These are phyloP conservation scores for Archaeoteleia sp. DNA, from an alignment of 2,888 invertebrate species.

Conservation along the genomic window DNA sequence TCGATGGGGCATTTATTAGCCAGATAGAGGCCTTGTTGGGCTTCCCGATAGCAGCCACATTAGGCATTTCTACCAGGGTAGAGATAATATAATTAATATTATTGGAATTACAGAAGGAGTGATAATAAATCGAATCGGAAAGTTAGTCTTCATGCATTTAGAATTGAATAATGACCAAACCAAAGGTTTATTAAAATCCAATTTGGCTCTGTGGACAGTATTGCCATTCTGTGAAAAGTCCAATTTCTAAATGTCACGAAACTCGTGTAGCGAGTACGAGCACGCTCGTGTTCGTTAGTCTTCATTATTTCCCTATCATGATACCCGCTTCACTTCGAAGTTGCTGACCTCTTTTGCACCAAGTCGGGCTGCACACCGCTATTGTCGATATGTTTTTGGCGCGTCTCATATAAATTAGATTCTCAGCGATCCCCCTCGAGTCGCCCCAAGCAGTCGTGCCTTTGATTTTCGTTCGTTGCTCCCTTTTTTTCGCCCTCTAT, in stretches of 20 bases:
- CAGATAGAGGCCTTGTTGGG: no score
- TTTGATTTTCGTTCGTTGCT: not conserved
- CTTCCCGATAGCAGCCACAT: no score
- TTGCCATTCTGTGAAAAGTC: slow-evolving; percentile 27
- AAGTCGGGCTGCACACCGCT: not conserved
- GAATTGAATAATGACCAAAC: no score
- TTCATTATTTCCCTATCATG: slow-evolving; percentile 39
- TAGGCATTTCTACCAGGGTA: no score
- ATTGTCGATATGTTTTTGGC: not conserved
- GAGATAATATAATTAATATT: no score
- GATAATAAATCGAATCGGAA: no score
- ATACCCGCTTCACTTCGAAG: slow-evolving; percentile 1
- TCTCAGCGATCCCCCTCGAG: not conserved
- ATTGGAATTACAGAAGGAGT: no score
- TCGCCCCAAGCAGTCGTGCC: no score
- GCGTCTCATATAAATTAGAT: not conserved
- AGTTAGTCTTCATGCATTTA: no score
- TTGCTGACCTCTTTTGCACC: slow-evolving; percentile 22
- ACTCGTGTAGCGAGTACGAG: slow-evolving; percentile 4
- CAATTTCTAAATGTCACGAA: slow-evolving; percentile 23
- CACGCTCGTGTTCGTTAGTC: slow-evolving; percentile 35
- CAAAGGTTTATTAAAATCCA: slow-evolving; percentile 41
- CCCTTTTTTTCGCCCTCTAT: not conserved
- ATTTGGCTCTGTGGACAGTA: slow-evolving; percentile 30
- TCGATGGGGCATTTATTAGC: no score